phyloP scores from a whole-genome alignment of 2,888 invertebrate genomes.

The Plagodis pulveraria region DNA sequence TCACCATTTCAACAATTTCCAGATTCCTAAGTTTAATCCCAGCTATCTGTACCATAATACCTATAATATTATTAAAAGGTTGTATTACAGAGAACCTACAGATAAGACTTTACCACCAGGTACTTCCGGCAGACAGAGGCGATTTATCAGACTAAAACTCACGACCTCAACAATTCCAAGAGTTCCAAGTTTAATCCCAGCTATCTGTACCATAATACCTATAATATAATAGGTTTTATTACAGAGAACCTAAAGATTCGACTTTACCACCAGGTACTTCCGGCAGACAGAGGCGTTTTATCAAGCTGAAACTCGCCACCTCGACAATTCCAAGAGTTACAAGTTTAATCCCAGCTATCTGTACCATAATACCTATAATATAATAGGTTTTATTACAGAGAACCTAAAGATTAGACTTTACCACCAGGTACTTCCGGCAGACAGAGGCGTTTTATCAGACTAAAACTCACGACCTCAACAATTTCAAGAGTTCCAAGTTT shows the following conservation, averaged over 20 bases:
- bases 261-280: no score
- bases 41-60: slow-evolving; percentile 27
- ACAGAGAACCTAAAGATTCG: no score
- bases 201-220: slow-evolving; percentile 28
- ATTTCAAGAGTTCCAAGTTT: slow-evolving; percentile 13
- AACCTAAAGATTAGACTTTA: no score
- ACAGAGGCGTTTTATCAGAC: neutral
- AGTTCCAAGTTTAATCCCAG: slow-evolving; percentile 18
- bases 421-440: no score
- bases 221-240: no score
- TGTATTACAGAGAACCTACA: no score
- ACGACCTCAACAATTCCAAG: slow-evolving; percentile 17
- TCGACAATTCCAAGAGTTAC: slow-evolving; percentile 16
- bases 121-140: neutral
- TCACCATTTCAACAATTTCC: slow-evolving; percentile 14
- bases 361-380: no score
- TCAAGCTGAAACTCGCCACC: slow-evolving; percentile 4
- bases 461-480: slow-evolving; percentile 8
- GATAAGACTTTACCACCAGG: no score
- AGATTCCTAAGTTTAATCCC: slow-evolving; percentile 17
- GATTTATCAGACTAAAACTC: slow-evolving; percentile 1
- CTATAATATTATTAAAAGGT: no score
- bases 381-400: no score
- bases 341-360: slow-evolving; percentile 24
- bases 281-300: neutral